Conservation (phyloP, 2,888 invertebrate species). For the Elgonia sp. region DNA sequence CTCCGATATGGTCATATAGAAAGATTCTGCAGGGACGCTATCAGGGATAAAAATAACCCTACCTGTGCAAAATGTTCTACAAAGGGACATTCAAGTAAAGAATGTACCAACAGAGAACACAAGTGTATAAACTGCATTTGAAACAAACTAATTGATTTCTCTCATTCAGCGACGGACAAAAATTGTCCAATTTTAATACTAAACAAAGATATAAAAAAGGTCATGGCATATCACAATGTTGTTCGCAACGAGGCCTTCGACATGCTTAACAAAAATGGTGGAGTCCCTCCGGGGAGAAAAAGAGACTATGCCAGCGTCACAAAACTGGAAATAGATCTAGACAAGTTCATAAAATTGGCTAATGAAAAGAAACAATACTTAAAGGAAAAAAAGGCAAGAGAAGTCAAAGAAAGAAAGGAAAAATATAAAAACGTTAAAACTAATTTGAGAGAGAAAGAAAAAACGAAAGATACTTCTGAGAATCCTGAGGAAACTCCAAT, state of each 20-base stretch:
- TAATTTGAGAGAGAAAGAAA: no score
- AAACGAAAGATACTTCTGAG: no score
- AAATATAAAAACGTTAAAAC: not conserved
- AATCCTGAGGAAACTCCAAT: no score
- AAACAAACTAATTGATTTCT: not conserved
- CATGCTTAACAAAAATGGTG: slow-evolving; percentile 2
- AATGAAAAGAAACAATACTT: not conserved
- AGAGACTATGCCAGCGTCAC: not conserved
- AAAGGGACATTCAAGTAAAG: not conserved
- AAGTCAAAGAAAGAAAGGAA: not conserved
- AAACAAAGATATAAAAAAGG: slow-evolving; percentile 19
- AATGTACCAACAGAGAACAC: not conserved
- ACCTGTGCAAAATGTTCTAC: not conserved
- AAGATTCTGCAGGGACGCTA: not conserved
- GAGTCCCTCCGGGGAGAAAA: not conserved
- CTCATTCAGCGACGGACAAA: not conserved
- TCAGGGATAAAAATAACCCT: not conserved
- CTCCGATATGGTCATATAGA: slow-evolving; percentile 6
- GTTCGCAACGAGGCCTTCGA: not conserved
- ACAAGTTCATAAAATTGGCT: not conserved
- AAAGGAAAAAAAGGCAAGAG: not conserved
- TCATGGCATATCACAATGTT: slow-evolving; percentile 23
- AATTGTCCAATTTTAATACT: not conserved
- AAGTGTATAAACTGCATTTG: slow-evolving; percentile 18
- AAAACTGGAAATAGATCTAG: not conserved